These are phyloP conservation scores for Ophthalmotilapia sp. DNA, from an alignment of 2,113 vertebrate species.

Conservation along the genomic window DNA sequence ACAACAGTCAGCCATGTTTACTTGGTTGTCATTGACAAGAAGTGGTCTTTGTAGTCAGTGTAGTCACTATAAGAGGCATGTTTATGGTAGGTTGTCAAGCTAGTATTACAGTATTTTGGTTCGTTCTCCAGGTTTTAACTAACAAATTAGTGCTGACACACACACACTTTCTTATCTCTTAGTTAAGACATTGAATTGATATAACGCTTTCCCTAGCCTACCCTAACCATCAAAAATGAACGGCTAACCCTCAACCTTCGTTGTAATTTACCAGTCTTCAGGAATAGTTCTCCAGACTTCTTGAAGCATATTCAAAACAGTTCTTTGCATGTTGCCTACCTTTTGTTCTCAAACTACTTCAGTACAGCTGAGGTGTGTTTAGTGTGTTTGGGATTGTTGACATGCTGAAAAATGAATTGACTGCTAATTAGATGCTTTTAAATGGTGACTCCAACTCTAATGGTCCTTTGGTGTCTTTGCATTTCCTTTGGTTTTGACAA, in stretches of 20 bases:
- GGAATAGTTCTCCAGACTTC: neutral
- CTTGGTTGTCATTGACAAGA: neutral
- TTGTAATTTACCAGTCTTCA: neutral
- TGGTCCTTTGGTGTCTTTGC: neutral
- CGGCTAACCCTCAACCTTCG: neutral
- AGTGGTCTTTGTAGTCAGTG: neutral
- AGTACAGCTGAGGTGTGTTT: neutral
- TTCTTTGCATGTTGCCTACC: neutral
- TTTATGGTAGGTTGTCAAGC: neutral
- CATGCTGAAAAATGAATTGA: neutral
- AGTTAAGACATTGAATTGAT: neutral
- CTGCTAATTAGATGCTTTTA: neutral
- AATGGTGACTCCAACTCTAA: neutral
- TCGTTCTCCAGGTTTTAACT: neutral
- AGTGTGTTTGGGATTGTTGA: neutral
- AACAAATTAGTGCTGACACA: neutral
- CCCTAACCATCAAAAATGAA: neutral
- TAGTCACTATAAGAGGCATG: neutral
- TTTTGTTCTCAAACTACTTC: neutral
- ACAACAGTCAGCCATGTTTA: neutral
- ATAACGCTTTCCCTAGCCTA: neutral
- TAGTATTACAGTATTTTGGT: neutral
- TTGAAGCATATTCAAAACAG: neutral
- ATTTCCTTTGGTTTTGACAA: neutral
- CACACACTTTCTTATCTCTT: neutral